These are phyloP conservation scores for Falcunculus frontatus DNA, from an alignment of 2,113 vertebrate genomes.

Conservation along the genomic window DNA sequence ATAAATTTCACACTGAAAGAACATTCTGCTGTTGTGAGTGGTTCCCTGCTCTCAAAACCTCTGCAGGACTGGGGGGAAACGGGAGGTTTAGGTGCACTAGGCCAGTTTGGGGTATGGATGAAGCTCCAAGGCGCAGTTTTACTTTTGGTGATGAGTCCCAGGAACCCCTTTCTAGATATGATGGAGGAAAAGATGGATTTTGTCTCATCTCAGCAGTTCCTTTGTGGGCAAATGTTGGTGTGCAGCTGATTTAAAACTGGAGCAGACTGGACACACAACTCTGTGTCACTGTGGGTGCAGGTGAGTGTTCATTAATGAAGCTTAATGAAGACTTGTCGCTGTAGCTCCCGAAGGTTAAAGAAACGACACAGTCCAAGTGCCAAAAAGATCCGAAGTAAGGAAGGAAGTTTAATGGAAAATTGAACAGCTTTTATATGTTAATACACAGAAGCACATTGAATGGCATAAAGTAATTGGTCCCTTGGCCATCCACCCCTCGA, in stretches of 20 bases:
- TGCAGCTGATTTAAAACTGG: accelerated
- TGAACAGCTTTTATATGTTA: too few relatives aligned
- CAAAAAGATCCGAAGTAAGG: too few relatives aligned
- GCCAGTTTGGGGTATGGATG: background rate
- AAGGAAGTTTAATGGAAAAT: too few relatives aligned
- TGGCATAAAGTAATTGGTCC: too few relatives aligned
- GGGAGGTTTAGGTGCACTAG: background rate
- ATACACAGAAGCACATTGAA: too few relatives aligned
- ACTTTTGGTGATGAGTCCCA: background rate
- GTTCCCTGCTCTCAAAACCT: background rate
- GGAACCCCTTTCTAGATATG: background rate
- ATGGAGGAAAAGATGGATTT: accelerated
- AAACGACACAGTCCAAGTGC: too few relatives aligned
- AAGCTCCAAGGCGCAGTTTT: accelerated
- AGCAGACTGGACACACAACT: accelerated
- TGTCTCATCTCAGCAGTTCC: background rate
- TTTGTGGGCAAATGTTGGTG: accelerated
- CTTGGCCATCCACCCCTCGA: too few relatives aligned
- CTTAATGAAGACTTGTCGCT: background rate
- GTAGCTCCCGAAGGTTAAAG: too few relatives aligned
- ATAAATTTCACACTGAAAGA: background rate
- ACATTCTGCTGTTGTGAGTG: background rate
- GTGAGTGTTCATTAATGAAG: background rate
- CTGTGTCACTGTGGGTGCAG: accelerated
- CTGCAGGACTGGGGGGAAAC: background rate